Percentiles rank a stretch among this genome's conserved stretches.
Evolutionary conservation across 2,888 invertebrate genomes (phyloP).

Genomic region (Eugnorisma glareosa): DNA sequence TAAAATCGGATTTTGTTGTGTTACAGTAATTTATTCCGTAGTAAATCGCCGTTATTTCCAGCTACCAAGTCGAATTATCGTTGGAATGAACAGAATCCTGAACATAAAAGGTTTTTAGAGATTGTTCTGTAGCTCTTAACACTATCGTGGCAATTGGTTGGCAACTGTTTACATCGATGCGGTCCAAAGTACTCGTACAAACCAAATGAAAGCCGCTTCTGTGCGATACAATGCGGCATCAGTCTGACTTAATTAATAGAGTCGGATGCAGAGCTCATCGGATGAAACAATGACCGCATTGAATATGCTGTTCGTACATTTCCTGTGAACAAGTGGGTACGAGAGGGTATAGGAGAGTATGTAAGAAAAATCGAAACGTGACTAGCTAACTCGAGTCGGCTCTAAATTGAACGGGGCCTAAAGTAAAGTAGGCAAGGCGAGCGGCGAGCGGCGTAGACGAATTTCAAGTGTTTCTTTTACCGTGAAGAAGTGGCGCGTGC

Average conservation of each 20-base stretch:
- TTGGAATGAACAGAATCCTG: conserved; percentile 28
- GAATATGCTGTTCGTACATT: conserved; percentile 38
- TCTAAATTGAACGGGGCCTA: conserved; percentile 78
- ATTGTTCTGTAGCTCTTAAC: conserved; percentile 39
- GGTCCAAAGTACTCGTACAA: conserved; percentile 30
- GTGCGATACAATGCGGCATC: conserved; percentile 47
- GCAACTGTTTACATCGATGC: conserved; percentile 44
- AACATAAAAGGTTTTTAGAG: conserved; percentile 47
- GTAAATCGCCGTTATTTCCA: conserved; percentile 46
- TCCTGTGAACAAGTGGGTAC: conserved; percentile 36
- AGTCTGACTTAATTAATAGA: conserved; percentile 55
- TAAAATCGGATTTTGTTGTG: conserved; percentile 50
- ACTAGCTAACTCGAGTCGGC: conserved; percentile 74
- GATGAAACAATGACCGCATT: conserved; percentile 46
- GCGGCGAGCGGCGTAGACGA: conserved; percentile 81
- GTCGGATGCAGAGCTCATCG: conserved; percentile 32
- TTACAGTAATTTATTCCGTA: conserved; percentile 51
- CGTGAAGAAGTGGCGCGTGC: conserved; percentile 85
- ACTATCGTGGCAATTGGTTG: conserved; percentile 36
- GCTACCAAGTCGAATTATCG: conserved; percentile 37
- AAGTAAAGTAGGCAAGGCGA: conserved; percentile 78
- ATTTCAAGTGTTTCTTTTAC: conserved; percentile 86
- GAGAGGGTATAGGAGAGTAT: conserved; percentile 35
- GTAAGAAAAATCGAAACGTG: conserved; percentile 72
- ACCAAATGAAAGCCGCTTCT: conserved; percentile 35